Evolutionary conservation across 2,888 invertebrate species (phyloP), one percentile per base, ranked within the genome.

Genomic region (Apoda limacodes): DNA sequence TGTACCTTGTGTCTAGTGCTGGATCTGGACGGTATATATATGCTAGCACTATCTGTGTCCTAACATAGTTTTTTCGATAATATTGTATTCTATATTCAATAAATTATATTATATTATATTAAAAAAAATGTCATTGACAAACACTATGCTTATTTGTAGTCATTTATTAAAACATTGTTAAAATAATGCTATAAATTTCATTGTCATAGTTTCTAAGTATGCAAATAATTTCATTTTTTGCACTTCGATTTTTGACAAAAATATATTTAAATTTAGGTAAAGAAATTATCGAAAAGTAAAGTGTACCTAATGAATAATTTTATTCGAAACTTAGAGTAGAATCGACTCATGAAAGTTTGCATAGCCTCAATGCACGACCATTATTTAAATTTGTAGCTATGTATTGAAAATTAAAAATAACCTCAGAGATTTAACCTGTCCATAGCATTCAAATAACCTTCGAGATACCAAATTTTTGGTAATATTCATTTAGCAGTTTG

Each of bases 171-270:
- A 64, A 67, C 59, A 55, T 69, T 67, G 66, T 68, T 70, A 63
- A 62, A 62, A 61, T 70, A 70, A 70, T 67, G 60, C 57, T 68
- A 62, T 63, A 71, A 72, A 72, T 71, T 68, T 76, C 69, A 75
- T 71, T 71, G 75, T 78, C 70, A 74, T 80, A 80, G 78, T 70
- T 70, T 46, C 70, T 76, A 80, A 70, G 76, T 70, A 72, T 67
- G 72, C 59, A 51, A 70, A 60, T 72, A 66, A 74, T 72, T 75
- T 75, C 63, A 57, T 76, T 78, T n/a, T n/a, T 72, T 70, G 76
- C 78, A 76, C 78, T 68, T 66, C 59, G 52, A 62, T 65, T n/a
- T n/a, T n/a, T n/a, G n/a, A n/a, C n/a, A n/a, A n/a, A n/a, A n/a
- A n/a, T n/a, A n/a, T n/a, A n/a, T n/a, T n/a, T n/a, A n/a, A n/a